Conservation (phyloP, 2,888 invertebrate genomes). For the Camponotus fellah region DNA sequence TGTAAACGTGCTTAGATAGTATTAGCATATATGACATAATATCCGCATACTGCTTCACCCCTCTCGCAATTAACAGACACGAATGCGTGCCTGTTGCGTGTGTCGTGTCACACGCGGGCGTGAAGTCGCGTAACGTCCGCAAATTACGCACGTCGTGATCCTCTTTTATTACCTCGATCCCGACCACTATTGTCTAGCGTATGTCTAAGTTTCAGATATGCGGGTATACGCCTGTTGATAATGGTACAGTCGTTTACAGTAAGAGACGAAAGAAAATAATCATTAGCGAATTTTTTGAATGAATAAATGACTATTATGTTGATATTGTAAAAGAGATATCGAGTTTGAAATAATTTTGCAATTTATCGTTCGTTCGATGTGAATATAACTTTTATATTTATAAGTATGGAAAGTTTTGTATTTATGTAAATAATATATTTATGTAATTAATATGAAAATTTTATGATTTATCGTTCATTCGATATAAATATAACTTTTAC, state of each 20-base stretch:
- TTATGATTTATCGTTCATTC: too few species aligned
- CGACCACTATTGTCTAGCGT: conserved; percentile 56
- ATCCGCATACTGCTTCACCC: neutral
- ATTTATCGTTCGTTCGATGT: conserved; percentile 9
- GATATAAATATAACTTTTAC: too few species aligned
- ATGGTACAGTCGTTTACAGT: conserved; percentile 1
- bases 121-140: conserved; percentile 59
- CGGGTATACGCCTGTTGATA: neutral
- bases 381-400: neutral
- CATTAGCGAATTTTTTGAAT: neutral
- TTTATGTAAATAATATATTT: too few species aligned
- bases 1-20: neutral
- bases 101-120: conserved; percentile 39
- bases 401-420: too few species aligned
- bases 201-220: neutral
- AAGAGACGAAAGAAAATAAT: neutral
- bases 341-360: neutral
- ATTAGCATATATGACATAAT: conserved; percentile 8
- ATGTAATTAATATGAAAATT: too few species aligned
- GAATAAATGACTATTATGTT: neutral
- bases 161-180: conserved; percentile 56
- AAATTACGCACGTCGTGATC: conserved; percentile 44
- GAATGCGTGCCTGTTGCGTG: conserved; percentile 26
- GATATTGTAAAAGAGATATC: neutral
- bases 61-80: conserved; percentile 27